These are phyloP conservation scores for Lasaia peninsularis DNA, from an alignment of 1,140 invertebrate genomes.

Conservation along the genomic window DNA sequence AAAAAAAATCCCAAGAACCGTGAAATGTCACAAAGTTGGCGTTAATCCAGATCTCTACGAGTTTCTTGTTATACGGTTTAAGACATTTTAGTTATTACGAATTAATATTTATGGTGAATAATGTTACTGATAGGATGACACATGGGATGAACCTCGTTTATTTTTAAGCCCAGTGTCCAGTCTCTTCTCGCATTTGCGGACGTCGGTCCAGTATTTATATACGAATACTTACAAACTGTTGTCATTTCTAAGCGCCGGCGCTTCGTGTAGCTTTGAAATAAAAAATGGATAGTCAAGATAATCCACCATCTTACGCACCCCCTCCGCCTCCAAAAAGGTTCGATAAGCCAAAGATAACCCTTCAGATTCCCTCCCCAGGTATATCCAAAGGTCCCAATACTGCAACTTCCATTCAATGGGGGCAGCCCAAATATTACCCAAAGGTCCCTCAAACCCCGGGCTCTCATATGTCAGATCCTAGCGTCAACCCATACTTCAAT, in stretches of 20 bases:
- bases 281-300: conserved; percentile 45
- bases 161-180: conserved; percentile 69
- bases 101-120: conserved; percentile 13
- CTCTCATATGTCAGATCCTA: conserved; percentile 60
- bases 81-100: conserved; percentile 3
- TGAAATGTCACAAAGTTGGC: not conserved
- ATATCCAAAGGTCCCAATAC: conserved; percentile 52
- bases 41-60: not conserved
- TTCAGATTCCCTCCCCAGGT: conserved; percentile 73
- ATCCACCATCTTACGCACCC: conserved; percentile 41
- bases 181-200: conserved; percentile 43
- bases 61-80: not conserved
- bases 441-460: conserved; percentile 73
- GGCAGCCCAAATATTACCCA: conserved; percentile 53
- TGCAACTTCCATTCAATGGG: conserved; percentile 66
- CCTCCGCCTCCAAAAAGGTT: conserved; percentile 56
- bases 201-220: conserved; percentile 30
- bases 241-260: conserved; percentile 41
- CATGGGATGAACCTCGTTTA: conserved; percentile 36
- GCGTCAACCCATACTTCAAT: conserved; percentile 72
- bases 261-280: conserved; percentile 20
- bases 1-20: not conserved
- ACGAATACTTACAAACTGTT: conserved; percentile 27
- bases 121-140: conserved; percentile 4
- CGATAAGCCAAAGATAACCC: conserved; percentile 75